Conservation (phyloP, 1,140 invertebrate genomes). For the Cecropterus lyciades region DNA sequence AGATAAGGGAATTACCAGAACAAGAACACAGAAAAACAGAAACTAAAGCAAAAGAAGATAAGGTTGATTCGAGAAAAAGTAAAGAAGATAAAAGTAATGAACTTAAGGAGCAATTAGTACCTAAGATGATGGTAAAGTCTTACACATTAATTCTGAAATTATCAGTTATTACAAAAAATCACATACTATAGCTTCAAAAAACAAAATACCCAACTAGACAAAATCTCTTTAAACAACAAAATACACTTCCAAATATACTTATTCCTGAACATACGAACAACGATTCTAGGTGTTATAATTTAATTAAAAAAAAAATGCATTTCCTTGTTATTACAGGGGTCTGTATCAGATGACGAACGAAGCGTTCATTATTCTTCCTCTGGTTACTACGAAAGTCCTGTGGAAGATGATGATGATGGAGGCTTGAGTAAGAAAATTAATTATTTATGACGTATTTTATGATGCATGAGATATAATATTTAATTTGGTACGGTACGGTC, state of each 20-base stretch:
- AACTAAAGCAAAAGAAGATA: constrained; percentile 50
- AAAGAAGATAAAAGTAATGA: constrained; percentile 48
- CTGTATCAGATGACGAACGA: constrained; percentile 87
- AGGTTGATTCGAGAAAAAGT: constrained; percentile 38
- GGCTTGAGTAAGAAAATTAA: constrained; percentile 74
- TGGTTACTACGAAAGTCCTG: constrained; percentile 91
- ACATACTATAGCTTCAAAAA: no score
- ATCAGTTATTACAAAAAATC: no score
- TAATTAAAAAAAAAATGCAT: no score
- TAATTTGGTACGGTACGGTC: no score
- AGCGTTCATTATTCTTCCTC: constrained; percentile 91
- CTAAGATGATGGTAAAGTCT: constrained; percentile 67
- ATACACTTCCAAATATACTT: no score
- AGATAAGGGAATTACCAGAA: constrained; percentile 58
- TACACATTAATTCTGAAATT: no score
- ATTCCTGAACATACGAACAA: no score
- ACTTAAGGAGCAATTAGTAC: constrained; percentile 67
- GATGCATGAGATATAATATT: constrained; percentile 8
- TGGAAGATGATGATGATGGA: constrained; percentile 86
- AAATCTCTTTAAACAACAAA: no score
- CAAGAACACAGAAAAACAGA: constrained; percentile 43
- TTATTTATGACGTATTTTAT: constrained; percentile 12
- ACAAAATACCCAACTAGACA: no score
- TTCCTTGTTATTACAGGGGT: constrained; percentile 67
- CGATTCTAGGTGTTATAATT: no score